Conservation (phyloP, 1,140 invertebrate species). For the Drosophila ercepeae region DNA sequence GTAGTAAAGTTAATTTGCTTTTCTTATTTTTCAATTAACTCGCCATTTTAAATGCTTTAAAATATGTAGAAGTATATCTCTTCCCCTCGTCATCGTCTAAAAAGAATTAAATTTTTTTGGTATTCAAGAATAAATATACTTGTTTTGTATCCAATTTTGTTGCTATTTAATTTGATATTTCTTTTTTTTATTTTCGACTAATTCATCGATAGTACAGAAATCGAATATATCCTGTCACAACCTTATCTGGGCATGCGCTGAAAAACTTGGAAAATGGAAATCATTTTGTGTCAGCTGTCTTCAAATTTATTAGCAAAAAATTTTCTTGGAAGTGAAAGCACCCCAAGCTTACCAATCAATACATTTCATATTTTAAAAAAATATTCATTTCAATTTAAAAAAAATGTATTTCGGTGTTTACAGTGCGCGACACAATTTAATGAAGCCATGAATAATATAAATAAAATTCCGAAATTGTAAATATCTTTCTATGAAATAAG, state of each 20-base stretch:
- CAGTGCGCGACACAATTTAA: background rate
- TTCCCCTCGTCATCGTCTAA: no score
- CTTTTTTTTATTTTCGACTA: background rate
- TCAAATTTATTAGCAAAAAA: conserved; percentile 12
- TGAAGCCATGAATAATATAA: background rate
- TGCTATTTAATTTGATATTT: no score
- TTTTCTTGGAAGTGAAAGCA: conserved; percentile 33
- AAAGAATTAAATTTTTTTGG: no score
- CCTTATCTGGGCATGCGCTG: conserved; percentile 7
- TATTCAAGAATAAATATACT: no score
- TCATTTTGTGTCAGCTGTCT: conserved; percentile 13
- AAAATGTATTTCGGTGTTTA: background rate
- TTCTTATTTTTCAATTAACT: no score
- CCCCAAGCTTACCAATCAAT: conserved; percentile 56
- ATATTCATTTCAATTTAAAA: background rate
- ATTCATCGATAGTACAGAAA: background rate
- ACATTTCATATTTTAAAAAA: conserved; percentile 34
- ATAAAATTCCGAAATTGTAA: no score
- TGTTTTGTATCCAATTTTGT: no score
- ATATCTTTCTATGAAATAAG: no score
- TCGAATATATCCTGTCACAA: conserved; percentile 1
- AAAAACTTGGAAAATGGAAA: conserved; percentile 3
- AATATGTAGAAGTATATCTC: no score
- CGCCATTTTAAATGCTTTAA: no score
- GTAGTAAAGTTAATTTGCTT: no score